These are phyloP conservation scores for Xenopus tropicalis DNA, from an alignment of 2,113 vertebrate genomes.

Conservation along the genomic window DNA sequence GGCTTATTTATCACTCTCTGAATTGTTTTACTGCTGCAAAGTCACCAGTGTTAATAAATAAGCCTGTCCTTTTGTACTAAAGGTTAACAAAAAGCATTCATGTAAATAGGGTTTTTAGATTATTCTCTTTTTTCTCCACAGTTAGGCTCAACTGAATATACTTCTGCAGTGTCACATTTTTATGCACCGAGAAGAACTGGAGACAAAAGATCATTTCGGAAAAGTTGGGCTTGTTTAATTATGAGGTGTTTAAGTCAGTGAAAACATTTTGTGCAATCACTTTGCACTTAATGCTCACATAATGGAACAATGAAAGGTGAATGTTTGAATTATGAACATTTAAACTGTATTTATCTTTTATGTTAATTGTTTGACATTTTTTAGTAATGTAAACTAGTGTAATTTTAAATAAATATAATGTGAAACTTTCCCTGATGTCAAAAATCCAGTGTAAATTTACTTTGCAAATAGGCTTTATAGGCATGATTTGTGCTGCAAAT, in stretches of 20 bases:
- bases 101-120: too few species aligned
- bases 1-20: too few species aligned
- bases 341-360: conserved; percentile 97
- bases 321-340: conserved; percentile 95
- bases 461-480: conserved; percentile 78
- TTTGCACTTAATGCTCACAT: conserved; percentile 62
- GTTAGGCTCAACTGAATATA: too few species aligned
- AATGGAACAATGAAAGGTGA: conserved; percentile 67
- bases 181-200: conserved; percentile 15
- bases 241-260: conserved; percentile 55
- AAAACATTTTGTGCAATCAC: conserved; percentile 63
- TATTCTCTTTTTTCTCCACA: too few species aligned
- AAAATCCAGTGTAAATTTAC: conserved; percentile 90
- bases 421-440: conserved; percentile 80
- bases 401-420: conserved; percentile 97
- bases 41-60: too few species aligned
- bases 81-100: too few species aligned
- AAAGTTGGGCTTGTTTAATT: conserved; percentile 58
- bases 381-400: conserved; percentile 95
- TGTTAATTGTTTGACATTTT: conserved; percentile 95
- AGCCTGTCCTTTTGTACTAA: too few species aligned
- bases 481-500: conserved; percentile 62
- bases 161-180: too few species aligned
- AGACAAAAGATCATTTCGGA: conserved; percentile 54
- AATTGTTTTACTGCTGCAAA: too few species aligned